Evolutionary conservation across 2,888 invertebrate genomes (phyloP), one percentile per base, ranked within the genome.

Genomic region (Tanaodytes sp.): DNA sequence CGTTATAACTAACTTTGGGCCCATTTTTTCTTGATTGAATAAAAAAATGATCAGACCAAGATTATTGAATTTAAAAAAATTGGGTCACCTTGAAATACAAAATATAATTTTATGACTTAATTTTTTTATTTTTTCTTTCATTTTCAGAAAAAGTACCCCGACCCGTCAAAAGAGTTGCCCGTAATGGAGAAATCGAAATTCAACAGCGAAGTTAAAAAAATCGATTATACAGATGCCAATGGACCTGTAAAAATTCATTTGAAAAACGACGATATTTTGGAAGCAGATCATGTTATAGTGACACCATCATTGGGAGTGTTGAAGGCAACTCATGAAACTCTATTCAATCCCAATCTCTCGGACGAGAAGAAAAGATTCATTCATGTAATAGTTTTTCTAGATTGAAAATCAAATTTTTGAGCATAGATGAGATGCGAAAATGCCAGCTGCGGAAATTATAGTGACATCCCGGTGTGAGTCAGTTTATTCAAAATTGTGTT

Each of bases 251-350:
- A 88, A 88, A 15, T 82, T 5, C 68, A 71, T 1, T 79, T 81
- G 72, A 79, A 80, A 16, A 89, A 90, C 76, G 90, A 89, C 0
- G 77, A 85, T 1, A 72, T 75, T 0, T 90, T 87, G 71, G 79
- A 76, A 16, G 90, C 91, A 0, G 88, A 89, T 73, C 89, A 90
- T 76, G 90, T 91, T 0, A 88, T 93, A 20, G 85, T 91, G 0
- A 93, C 93, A 0, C 86, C 89, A 0, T 90, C 93, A 0, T 79
- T 93, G 0, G 93, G 92, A 0, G 91, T 91, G 0, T 82, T 93
- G 12, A 92, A 92, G 77, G 87, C 87, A 20, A 83, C 87, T 55
- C 83, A 88, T 58, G 69, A 81, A 5, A 80, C 79, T 0, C 68
- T 91, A 16, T 92, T 92, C 76, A 75, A 82, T 2, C 91, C 91